Percentiles rank a stretch among this genome's conserved stretches.
Evolutionary conservation across 2,888 invertebrate genomes (phyloP).

Genomic region (Drosophila recens): DNA sequence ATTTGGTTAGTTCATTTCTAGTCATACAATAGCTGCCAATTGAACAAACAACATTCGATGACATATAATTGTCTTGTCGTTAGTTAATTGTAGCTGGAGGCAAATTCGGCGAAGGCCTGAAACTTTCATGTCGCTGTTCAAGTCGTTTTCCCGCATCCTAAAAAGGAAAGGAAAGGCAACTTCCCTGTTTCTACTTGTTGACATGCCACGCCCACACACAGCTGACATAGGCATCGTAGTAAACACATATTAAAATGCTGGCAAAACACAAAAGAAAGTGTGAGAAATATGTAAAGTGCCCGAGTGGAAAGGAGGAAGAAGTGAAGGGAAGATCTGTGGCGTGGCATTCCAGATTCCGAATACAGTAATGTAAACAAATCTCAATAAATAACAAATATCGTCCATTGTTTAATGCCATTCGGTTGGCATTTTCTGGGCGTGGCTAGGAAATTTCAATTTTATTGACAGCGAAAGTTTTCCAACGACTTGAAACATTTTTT

Average conservation of each 20-base stretch:
- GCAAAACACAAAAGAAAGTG: conserved; percentile 12
- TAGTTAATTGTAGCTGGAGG: conserved; percentile 13
- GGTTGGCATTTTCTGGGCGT: conserved; percentile 40
- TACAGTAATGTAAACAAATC: conserved; percentile 71
- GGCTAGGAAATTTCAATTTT: conserved; percentile 62
- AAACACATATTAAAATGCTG: conserved; percentile 64
- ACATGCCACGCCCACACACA: conserved; percentile 23
- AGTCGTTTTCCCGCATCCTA: not conserved
- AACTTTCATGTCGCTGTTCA: conserved; percentile 6
- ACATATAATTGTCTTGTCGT: conserved; percentile 3
- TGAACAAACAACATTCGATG: not conserved
- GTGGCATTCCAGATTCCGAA: conserved; percentile 38
- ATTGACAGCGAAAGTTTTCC: conserved; percentile 68
- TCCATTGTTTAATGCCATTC: conserved; percentile 20
- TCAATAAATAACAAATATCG: conserved; percentile 69
- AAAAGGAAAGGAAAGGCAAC: not conserved
- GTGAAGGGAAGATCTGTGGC: not conserved
- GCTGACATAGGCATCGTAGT: conserved; percentile 21
- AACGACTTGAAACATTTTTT: conserved; percentile 36
- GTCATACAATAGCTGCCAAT: conserved; percentile 8
- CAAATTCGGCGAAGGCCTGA: conserved; percentile 4
- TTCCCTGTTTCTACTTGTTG: conserved; percentile 10
- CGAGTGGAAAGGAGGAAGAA: conserved; percentile 1
- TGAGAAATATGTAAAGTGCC: conserved; percentile 43
- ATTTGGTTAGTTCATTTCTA: conserved; percentile 22